Evolutionary conservation across 2,797 vertebrate species (phyloP).

Genomic region (Melanotaenia boesemani): DNA sequence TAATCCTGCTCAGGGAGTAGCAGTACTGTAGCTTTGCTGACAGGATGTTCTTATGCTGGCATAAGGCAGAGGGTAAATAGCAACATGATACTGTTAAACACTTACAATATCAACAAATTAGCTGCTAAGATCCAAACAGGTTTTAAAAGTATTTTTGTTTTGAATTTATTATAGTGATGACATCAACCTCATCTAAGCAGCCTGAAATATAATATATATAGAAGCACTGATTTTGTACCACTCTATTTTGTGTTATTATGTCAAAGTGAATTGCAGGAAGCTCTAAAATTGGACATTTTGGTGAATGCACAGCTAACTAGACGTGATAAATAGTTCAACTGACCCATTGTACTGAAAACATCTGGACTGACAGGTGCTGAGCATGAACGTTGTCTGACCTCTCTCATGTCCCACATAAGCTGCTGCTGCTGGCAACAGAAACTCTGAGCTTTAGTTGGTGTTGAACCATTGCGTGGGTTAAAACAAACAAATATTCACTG

Average conservation of each 20-base stretch:
- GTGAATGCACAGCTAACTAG: constrained; percentile 5
- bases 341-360: constrained; percentile 69
- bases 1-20: constrained; percentile 13
- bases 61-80: not conserved
- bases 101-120: not conserved
- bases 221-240: not conserved
- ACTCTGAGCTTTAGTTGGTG: constrained; percentile 2
- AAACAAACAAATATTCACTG: constrained; percentile 6
- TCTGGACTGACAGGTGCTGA: constrained; percentile 71
- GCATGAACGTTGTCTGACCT: constrained; percentile 54
- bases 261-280: not conserved
- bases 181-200: not conserved
- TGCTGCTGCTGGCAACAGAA: constrained; percentile 34
- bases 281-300: not conserved
- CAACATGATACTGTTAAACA: too few species aligned
- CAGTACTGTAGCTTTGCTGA: not conserved
- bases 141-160: constrained; percentile 2
- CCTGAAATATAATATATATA: not conserved
- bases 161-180: not conserved
- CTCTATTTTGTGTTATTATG: not conserved
- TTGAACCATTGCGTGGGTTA: constrained; percentile 16
- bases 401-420: constrained; percentile 56
- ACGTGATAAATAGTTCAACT: constrained; percentile 40
- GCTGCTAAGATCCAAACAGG: not conserved
- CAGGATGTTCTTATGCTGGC: not conserved